Base-by-base conservation (phyloP, 64 coral and sea anemone genomes). In the Montipora cactus region DNA sequence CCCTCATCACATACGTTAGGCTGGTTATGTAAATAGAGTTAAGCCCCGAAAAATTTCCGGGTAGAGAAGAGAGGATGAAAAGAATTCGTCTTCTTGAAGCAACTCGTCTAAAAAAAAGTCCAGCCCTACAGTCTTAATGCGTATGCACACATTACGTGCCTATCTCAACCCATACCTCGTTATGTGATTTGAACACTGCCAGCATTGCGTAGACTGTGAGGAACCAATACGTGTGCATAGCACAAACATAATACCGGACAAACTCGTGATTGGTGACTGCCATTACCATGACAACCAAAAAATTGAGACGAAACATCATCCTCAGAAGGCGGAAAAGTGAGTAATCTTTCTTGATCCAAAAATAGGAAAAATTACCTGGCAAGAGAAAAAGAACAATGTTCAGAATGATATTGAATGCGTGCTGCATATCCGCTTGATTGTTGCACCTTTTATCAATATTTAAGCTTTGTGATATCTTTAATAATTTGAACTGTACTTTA, bases 191-290 rank as follows among this genome's bases (percentile, higher is more conserved):
- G 28, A 94, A 89, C 10, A 96, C 90, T 48, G 98, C 86, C 92
- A 99, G 89, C 98, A 99, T 99, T 22, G 52, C 95, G 84, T 99
- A 99, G n/a, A 99, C 98, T 12, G 95, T 87, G 5, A 99, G 83
- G 51, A 96, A 99, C 98, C 98, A 99, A 74, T 99, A 99, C 3
- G 98, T 99, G 64, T 99, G 98, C 98, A 99, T 99, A 15, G 98
- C 98, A 45, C 98, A 99, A 9, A 99, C 93, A 48, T 99, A 99
- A 71, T 99, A 99, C 5, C 98, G 98, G 1, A 99, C 98, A 72
- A 99, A 99, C 89, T 99, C 98, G 89, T 99, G 79, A 90, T 96
- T 99, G 79, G 98, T 99, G 28, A 99, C 95, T 16, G 98, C 98
- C 98, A 99, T 99, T 62, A 99, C 98, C 95, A 99, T 96, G 95